Evolutionary conservation across 2,888 invertebrate genomes (phyloP), one percentile per base, ranked within the genome.

Genomic region (Tenthredo mesomela): DNA sequence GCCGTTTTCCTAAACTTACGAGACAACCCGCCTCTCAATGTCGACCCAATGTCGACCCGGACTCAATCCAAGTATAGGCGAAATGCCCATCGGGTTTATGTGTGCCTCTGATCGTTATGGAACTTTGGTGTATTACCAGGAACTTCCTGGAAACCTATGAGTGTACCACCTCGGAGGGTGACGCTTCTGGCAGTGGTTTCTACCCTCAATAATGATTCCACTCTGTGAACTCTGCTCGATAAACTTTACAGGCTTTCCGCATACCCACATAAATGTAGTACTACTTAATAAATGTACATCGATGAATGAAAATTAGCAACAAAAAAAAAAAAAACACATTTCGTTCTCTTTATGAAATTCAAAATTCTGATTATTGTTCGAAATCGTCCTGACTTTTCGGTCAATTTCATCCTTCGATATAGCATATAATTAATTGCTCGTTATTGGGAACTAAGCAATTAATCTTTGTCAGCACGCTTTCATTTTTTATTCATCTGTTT

Each of bases 361-460:
- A 21, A 58, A 9, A 3, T 58, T 21, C 3, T 58, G n/a, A 58
- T 21, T 7, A 58, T 50, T 25, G n/a, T 40, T 21, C 0, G 9
- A 73, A 43, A 73, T 25, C 43, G 73, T 6, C 3, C 10, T 29
- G 2, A 77, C 29, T 29, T 1, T 2, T 50, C 18, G 75, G 50
- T 15, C 15, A 50, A 21, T 9, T 33, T 77, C 33, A 9, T 61
- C 33, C 18, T 33, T 78, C n/a, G 37, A 58, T 37, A 58, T 37
- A 58, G 9, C 21, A 12, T 9, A 89, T 91, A 90, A 90, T 90
- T 90, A 91, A 91, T 91, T 88, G 90, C 89, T 91, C 89, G 89
- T 90, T 89, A 89, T 88, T n/a, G 9, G 9, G 4, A 84, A 86
- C 85, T 84, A 85, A 82, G 86, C 88, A 86, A 90, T 90, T 90